Evolutionary conservation across 2,888 invertebrate genomes (phyloP), one percentile per base, ranked within the genome.

Genomic region (Caenorhabditis sulstoni): DNA sequence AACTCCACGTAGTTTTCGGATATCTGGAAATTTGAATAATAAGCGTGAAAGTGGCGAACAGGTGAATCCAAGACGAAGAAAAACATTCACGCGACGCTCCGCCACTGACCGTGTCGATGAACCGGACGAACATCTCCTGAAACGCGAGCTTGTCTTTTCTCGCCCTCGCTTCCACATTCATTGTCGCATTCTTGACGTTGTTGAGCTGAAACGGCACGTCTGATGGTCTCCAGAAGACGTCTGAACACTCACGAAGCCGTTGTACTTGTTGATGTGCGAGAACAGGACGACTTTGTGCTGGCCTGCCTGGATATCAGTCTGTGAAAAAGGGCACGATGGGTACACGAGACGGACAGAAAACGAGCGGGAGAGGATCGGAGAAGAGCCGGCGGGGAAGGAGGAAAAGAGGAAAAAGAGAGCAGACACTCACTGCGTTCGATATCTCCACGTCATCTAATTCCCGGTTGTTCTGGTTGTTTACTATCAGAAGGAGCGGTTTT

Each of bases 401-500:
- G 53, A 52, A 53, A 64, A 53, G 20, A 14, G 44, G 29, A 7
- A 29, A 29, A 29, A 44, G 23, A 1, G 58, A 14, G 7, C 18
- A 1, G 0, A 8, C 16, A 44, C 68, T 57, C 39, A 81, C 82
- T 41, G 44, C 55, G 22, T 81, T 79, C 5, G 81, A 61, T 14
- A 84, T 73, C 35, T 84, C 84, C n/a, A 84, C 80, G 49, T 84
- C 84, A 41, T 84, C 84, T 11, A 82, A 47, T 44, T 79, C 76
- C 22, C 70, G 59, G 39, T 77, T 77, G 64, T 86, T 85, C 62
- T 81, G 83, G 65, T 88, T 87, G 66, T 88, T 88, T 35, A 88
- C 62, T 50, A 88, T 70, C 39, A 88, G 79, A 16, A 88, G 76
- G 9, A 88, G 78, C 1, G 88, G 88, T 58, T 88, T 87, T 41